These are phyloP conservation scores for Smutsia gigantea DNA, from an alignment of 2,797 vertebrate genomes.

Conservation along the genomic window DNA sequence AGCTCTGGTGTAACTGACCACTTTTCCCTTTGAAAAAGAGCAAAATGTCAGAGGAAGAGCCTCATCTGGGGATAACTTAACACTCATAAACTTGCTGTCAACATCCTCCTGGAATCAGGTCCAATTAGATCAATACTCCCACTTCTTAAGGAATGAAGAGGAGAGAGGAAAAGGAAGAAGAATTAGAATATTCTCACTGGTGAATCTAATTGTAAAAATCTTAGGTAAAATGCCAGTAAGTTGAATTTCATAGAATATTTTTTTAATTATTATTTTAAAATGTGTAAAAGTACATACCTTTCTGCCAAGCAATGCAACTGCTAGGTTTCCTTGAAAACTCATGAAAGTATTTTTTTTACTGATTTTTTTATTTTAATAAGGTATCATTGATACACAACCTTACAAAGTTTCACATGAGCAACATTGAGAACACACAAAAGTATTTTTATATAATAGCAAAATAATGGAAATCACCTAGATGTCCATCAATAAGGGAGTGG, in stretches of 20 bases:
- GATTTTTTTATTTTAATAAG: too few relatives aligned
- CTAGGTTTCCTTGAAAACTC: background rate
- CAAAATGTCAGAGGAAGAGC: background rate
- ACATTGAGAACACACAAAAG: background rate
- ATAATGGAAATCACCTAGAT: background rate
- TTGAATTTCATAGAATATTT: background rate
- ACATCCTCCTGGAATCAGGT: background rate
- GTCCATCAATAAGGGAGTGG: background rate
- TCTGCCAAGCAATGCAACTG: background rate
- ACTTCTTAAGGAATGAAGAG: background rate
- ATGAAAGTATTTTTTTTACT: background rate
- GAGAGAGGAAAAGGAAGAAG: background rate
- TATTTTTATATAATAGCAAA: background rate
- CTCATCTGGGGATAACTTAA: background rate
- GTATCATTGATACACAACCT: too few relatives aligned
- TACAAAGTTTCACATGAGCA: too few relatives aligned
- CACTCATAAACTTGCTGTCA: background rate
- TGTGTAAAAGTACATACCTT: background rate
- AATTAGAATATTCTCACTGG: background rate
- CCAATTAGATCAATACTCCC: background rate
- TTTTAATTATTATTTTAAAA: slow-evolving; percentile 7
- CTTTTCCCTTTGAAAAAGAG: background rate
- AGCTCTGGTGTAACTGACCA: background rate
- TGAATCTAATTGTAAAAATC: background rate
- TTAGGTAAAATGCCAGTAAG: background rate